Conservation (phyloP, 2,797 vertebrate species). For the Enteromius thamalakanensis region DNA sequence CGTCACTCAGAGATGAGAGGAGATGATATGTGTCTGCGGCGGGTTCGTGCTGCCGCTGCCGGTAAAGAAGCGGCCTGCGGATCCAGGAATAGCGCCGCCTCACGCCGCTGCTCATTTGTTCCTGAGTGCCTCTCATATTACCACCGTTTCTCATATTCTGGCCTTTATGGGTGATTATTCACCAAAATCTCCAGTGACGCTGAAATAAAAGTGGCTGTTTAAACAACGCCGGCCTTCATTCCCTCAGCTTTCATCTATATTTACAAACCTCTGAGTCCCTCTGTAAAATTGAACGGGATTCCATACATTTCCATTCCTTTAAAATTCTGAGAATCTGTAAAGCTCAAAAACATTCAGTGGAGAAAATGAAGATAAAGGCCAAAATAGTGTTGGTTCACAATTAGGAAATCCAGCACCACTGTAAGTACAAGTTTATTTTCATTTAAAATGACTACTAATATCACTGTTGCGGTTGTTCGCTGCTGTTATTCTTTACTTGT, state of each 20-base stretch:
- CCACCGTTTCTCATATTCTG: slow-evolving; percentile 64
- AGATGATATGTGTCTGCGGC: slow-evolving; percentile 50
- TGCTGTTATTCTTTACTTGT: neutral
- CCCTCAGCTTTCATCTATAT: slow-evolving; percentile 41
- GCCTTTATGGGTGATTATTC: slow-evolving; percentile 45
- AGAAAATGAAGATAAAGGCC: neutral
- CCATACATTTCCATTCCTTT: neutral
- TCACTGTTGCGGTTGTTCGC: neutral
- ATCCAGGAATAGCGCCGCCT: slow-evolving; percentile 54
- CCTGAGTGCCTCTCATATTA: slow-evolving; percentile 59
- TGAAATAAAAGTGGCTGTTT: slow-evolving; percentile 43
- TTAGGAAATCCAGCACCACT: neutral
- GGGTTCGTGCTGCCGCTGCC: slow-evolving; percentile 52
- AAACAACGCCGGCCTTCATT: slow-evolving; percentile 27
- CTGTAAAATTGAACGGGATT: neutral
- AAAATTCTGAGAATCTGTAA: neutral
- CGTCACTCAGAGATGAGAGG: slow-evolving; percentile 56
- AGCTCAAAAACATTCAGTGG: neutral
- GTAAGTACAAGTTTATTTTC: slow-evolving; percentile 29
- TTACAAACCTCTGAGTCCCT: neutral
- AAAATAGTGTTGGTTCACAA: neutral
- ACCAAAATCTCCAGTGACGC: slow-evolving; percentile 59
- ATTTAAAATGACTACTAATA: neutral
- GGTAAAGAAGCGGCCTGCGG: slow-evolving; percentile 36
- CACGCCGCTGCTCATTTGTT: slow-evolving; percentile 60